A percentile compares a stretch with the other conserved stretches of the same genome.
Evolutionary conservation across 2,797 vertebrate genomes (phyloP).

Genomic region (Staurois parvus): DNA sequence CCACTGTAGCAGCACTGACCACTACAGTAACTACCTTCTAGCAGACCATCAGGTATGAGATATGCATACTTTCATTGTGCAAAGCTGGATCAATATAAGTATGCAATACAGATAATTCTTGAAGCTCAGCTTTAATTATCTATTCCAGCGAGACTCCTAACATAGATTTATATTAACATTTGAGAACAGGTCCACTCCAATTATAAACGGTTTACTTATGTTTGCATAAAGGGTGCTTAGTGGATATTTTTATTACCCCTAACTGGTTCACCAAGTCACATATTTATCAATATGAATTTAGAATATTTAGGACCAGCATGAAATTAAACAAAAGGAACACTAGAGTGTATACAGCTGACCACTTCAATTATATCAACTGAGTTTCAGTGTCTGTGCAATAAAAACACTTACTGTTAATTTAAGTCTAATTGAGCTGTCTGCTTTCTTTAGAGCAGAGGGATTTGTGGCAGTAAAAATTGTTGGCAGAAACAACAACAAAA

Average conservation of each 20-base stretch:
- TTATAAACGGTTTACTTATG: not conserved
- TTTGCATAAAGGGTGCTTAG: not conserved
- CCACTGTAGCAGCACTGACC: no score
- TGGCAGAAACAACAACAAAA: constrained; percentile 21
- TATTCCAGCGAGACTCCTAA: no score
- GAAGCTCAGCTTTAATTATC: no score
- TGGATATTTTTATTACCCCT: no score
- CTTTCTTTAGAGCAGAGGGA: constrained; percentile 31
- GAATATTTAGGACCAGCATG: not conserved
- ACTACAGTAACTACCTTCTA: no score
- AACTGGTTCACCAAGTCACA: not conserved
- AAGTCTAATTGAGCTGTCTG: constrained; percentile 58
- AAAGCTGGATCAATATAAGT: no score
- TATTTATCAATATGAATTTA: not conserved
- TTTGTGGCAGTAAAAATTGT: constrained; percentile 36
- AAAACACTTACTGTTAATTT: constrained; percentile 59
- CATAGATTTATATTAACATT: no score
- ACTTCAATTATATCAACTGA: constrained; percentile 35
- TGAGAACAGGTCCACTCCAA: no score
- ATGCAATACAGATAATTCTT: no score
- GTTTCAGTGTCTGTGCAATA: constrained; percentile 39
- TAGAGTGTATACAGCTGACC: constrained; percentile 21
- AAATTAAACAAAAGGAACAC: constrained; percentile 53
- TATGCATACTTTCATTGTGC: no score
- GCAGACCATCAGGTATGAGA: no score